These are phyloP conservation scores for Petrosia ficiformis DNA, from an alignment of 37 sponge, comb jelly and placozoan genomes.

Conservation along the genomic window DNA sequence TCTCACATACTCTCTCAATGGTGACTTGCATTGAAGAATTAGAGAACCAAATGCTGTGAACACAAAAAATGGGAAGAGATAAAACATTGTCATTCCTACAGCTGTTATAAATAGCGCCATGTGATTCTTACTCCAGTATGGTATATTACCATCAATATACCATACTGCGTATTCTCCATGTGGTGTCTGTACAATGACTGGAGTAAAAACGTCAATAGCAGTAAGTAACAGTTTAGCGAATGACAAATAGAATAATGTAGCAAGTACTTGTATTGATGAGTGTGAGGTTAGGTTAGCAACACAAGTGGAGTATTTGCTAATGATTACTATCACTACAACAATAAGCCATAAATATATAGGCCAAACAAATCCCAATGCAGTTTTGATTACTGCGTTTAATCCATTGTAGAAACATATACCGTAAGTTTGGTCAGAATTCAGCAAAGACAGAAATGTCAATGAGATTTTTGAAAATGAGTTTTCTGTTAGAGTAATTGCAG, in stretches of 20 bases:
- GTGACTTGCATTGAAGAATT: background rate
- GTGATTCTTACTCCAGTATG: background rate
- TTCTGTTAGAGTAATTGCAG: too few relatives aligned
- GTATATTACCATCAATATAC: background rate
- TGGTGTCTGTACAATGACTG: background rate
- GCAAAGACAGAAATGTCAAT: background rate
- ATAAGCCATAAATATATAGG: background rate
- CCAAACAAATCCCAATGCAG: background rate
- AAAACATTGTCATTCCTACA: background rate
- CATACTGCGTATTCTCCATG: background rate
- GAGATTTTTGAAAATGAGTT: background rate
- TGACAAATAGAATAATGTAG: background rate
- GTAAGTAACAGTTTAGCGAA: background rate
- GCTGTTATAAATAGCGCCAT: background rate
- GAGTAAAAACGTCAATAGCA: background rate
- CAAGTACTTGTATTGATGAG: background rate
- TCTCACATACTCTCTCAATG: background rate
- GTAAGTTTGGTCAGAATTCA: background rate
- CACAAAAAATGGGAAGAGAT: background rate
- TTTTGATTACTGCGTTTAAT: background rate
- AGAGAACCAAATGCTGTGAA: background rate
- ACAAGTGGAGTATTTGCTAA: background rate
- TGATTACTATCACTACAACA: background rate
- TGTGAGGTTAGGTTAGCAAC: background rate
- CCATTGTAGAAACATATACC: background rate